Evolutionary conservation across 2,888 invertebrate species (phyloP).

Genomic region (Apodemia arnacis): DNA sequence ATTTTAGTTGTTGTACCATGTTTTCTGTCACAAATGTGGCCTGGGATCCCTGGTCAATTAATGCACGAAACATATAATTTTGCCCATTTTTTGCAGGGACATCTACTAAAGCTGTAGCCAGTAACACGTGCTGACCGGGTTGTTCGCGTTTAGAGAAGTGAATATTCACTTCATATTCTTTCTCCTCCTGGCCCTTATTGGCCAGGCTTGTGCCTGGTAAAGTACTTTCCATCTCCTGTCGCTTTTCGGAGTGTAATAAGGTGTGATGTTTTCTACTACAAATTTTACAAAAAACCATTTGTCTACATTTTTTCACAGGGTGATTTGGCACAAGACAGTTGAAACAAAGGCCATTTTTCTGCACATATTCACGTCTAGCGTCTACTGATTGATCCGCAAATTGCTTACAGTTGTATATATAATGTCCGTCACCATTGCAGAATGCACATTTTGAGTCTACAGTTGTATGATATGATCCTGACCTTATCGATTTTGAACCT

Average conservation of each 20-base stretch:
- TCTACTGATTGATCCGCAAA: slow-evolving; percentile 41
- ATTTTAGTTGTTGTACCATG: slow-evolving; percentile 51
- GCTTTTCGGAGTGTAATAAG: slow-evolving; percentile 46
- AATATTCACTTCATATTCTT: not conserved
- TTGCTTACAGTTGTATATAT: slow-evolving; percentile 55
- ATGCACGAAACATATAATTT: slow-evolving; percentile 49
- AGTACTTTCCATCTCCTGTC: not conserved
- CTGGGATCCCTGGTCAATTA: slow-evolving; percentile 81
- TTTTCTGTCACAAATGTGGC: slow-evolving; percentile 78
- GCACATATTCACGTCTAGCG: slow-evolving; percentile 38
- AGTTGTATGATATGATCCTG: not conserved
- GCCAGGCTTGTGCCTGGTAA: not conserved
- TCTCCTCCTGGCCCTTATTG: not conserved
- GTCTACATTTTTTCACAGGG: slow-evolving; percentile 44
- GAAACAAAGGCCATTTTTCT: slow-evolving; percentile 44
- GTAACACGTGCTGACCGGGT: slow-evolving; percentile 35
- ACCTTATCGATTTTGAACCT: too few species aligned
- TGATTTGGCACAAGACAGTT: slow-evolving; percentile 64
- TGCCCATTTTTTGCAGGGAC: slow-evolving; percentile 42
- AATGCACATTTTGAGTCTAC: not conserved
- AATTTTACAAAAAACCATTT: slow-evolving; percentile 55
- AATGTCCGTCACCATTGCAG: slow-evolving; percentile 33
- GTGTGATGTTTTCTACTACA: slow-evolving; percentile 64
- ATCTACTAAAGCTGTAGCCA: slow-evolving; percentile 61
- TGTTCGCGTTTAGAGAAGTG: not conserved